phyloP scores from a whole-genome alignment of 2,113 vertebrate species.

The Thinocorus orbignyianus region DNA sequence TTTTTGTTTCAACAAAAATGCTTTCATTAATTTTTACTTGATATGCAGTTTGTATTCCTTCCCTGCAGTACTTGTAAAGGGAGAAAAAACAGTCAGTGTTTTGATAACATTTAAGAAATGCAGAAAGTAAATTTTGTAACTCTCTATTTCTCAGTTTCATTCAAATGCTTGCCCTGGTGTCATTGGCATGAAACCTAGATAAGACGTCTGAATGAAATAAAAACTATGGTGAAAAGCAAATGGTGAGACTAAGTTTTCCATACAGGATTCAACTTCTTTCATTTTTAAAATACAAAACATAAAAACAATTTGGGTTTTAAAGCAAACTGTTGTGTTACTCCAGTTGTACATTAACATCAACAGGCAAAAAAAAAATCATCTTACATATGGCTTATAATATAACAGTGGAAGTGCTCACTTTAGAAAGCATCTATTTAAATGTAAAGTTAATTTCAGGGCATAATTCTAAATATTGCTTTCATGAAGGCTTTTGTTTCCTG shows the following conservation, averaged over 20 bases:
- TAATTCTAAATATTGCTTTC: neutral
- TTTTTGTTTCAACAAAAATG: neutral
- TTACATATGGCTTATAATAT: accelerated
- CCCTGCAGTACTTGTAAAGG: neutral
- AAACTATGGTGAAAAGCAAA: neutral
- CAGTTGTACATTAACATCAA: neutral
- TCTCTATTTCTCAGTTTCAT: neutral
- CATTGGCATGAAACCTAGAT: neutral
- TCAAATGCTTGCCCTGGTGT: neutral
- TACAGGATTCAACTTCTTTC: neutral
- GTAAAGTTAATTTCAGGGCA: neutral
- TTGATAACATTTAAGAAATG: neutral
- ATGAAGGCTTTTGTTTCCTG: neutral
- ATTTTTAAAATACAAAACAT: neutral
- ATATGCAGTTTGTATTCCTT: neutral
- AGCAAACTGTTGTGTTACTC: neutral
- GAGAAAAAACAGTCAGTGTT: neutral
- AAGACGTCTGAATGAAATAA: neutral
- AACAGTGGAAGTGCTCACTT: neutral
- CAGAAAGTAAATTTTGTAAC: neutral
- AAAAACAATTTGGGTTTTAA: neutral
- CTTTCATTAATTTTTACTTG: neutral
- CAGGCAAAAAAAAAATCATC: neutral
- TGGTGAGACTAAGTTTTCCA: neutral
- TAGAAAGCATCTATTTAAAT: accelerated